phyloP scores from a whole-genome alignment of 2,113 vertebrate species.

The Leptobrachium leishanense region DNA sequence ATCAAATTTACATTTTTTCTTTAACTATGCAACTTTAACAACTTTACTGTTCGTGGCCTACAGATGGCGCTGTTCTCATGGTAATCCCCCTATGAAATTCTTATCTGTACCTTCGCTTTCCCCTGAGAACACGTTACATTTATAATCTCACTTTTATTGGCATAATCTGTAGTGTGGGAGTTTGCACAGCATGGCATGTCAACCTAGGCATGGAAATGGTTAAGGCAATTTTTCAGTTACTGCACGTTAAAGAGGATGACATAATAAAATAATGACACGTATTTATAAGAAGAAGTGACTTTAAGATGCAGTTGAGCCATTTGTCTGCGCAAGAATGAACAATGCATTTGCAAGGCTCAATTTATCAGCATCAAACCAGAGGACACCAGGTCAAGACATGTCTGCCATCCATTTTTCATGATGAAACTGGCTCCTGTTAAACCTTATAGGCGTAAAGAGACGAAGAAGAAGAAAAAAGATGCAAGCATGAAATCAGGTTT shows the following conservation, averaged over 20 bases:
- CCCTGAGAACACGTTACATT: too few species aligned
- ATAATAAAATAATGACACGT: slow-evolving; percentile 7
- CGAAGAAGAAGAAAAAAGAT: slow-evolving; percentile 7
- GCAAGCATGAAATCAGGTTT: slow-evolving; percentile 10
- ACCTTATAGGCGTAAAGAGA: background rate
- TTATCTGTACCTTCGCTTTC: too few species aligned
- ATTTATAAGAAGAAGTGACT: slow-evolving; percentile 26
- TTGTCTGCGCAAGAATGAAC: slow-evolving; percentile 20
- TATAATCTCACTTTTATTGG: too few species aligned
- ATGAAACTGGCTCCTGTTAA: slow-evolving; percentile 24
- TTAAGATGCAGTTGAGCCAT: slow-evolving; percentile 4
- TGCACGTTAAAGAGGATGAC: slow-evolving; percentile 3
- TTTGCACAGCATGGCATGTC: too few species aligned
- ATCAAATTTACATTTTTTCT: too few species aligned
- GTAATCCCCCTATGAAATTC: too few species aligned
- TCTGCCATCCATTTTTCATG: slow-evolving; percentile 43
- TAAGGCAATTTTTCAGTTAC: slow-evolving; percentile 2
- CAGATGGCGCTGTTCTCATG: too few species aligned
- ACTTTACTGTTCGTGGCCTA: too few species aligned
- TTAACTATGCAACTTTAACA: too few species aligned
- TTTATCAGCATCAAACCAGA: slow-evolving; percentile 47
- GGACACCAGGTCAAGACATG: slow-evolving; percentile 40
- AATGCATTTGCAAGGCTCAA: slow-evolving; percentile 41
- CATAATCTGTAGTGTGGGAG: too few species aligned
- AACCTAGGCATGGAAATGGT: background rate